Evolutionary conservation across 1,140 invertebrate genomes (phyloP).

Genomic region (Antheraea mylitta): DNA sequence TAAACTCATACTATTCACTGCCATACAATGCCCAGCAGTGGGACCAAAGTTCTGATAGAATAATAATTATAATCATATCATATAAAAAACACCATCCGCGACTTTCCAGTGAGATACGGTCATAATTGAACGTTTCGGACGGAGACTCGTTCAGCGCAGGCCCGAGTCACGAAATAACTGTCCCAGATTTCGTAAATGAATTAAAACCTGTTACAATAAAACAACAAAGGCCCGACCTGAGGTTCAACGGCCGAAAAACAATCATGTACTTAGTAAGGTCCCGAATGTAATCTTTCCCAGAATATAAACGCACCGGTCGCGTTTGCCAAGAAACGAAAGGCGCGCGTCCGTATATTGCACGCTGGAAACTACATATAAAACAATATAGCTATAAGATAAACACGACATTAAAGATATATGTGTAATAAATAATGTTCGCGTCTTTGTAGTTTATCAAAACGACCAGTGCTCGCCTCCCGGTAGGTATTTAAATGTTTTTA

Average conservation of each 20-base stretch:
- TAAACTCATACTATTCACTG: no score
- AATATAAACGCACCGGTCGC: conserved; percentile 60
- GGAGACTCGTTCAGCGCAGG: background rate
- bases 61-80: background rate
- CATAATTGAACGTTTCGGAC: background rate
- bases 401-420: conserved; percentile 56
- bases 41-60: background rate
- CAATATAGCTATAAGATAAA: background rate
- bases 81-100: background rate
- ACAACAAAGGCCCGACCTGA: conserved; percentile 42
- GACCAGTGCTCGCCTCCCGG: conserved; percentile 30
- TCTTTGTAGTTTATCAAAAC: conserved; percentile 50
- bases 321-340: conserved; percentile 63
- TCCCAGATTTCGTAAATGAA: conserved; percentile 51
- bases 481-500: conserved; percentile 45
- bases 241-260: conserved; percentile 72
- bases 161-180: conserved; percentile 25
- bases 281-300: conserved; percentile 70
- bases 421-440: conserved; percentile 53
- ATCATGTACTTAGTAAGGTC: conserved; percentile 65
- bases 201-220: conserved; percentile 50
- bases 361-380: conserved; percentile 16
- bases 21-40: background rate
- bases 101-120: background rate
- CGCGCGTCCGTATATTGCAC: conserved; percentile 35